Base-by-base conservation (phyloP, 2,113 vertebrate genomes). In the Cyphotilapia sp. region DNA sequence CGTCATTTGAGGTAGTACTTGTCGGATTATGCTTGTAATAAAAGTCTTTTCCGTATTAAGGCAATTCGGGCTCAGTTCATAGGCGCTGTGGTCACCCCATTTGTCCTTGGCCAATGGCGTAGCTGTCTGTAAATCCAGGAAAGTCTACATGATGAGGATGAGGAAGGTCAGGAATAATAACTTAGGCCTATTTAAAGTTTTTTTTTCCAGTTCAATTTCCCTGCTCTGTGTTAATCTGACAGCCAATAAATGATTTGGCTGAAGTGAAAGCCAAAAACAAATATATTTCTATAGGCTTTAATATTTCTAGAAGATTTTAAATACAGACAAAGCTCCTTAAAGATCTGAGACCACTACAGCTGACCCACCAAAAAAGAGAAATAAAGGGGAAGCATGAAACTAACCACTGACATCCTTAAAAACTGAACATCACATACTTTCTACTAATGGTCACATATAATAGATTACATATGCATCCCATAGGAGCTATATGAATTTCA, bases 1-100 rank as follows among this genome's bases (percentile, higher is more conserved):
- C 95, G 96, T 97, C 96, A 97, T 97, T 97, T 96, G 95, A 95
- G 96, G 95, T 97, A 89, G 95, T 97, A 96, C 97, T 97, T 97
- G 93, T 78, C 84, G 96, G 97, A 98, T 98, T 98, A 97, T 56
- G 91, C 94, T 95, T 97, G 96, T 97, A 97, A 97, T 97, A 97
- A 97, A 95, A 96, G 97, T 83, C 93, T 78, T 97, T 91, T 87
- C 69, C 92, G 96, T 76, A 96, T 97, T 97, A 97, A 35, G 63
- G 94, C 91, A 87, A 84, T 89, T 90, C 86, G 29, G 86, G 63
- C 81, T 91, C 92, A 89, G 89, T 95, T 94, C 84, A 86, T 87
- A 96, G 91, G 94, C 86, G 93, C 91, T 96, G 95, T 92, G 95
- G 96, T 92, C 93, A 90, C 94, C 38, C 81, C 33, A 6, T 82